phyloP scores from a whole-genome alignment of 2,113 vertebrate species.

The Speoplatyrhinus poulsoni region DNA sequence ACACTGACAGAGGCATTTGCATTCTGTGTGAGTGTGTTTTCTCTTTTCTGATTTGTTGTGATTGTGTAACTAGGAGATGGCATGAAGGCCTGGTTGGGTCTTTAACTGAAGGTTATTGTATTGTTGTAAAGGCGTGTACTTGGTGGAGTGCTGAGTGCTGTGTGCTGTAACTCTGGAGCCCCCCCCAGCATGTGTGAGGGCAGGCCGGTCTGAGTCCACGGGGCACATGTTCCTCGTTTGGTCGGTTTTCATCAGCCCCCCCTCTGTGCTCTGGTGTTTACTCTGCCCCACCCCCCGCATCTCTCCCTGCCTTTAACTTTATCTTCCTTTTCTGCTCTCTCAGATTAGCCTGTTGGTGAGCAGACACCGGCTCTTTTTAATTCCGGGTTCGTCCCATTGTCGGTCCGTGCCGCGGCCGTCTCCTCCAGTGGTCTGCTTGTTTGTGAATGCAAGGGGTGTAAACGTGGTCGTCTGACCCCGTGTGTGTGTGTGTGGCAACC shows the following conservation, averaged over 20 bases:
- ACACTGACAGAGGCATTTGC: slow-evolving; percentile 28
- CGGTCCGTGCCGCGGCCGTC: slow-evolving; percentile 23
- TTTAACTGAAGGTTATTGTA: slow-evolving; percentile 2
- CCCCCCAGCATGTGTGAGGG: slow-evolving; percentile 44
- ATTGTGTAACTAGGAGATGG: neutral
- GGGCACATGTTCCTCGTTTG: slow-evolving; percentile 69
- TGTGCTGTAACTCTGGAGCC: slow-evolving; percentile 30
- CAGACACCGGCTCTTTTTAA: slow-evolving; percentile 52
- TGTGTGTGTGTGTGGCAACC: slow-evolving; percentile 49
- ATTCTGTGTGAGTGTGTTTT: slow-evolving; percentile 6
- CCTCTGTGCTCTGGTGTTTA: slow-evolving; percentile 62
- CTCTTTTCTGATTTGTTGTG: slow-evolving; percentile 1
- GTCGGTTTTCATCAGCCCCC: slow-evolving; percentile 65
- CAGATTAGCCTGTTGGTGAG: slow-evolving; percentile 53
- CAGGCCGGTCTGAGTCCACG: slow-evolving; percentile 42
- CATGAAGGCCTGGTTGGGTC: neutral
- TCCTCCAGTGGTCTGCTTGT: slow-evolving; percentile 41
- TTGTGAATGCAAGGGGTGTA: slow-evolving; percentile 54
- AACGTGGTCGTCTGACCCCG: slow-evolving; percentile 39
- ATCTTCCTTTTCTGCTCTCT: slow-evolving; percentile 37
- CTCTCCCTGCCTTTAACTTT: slow-evolving; percentile 54
- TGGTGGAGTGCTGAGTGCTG: slow-evolving; percentile 1
- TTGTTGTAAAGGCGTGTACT: slow-evolving; percentile 33
- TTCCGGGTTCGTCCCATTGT: slow-evolving; percentile 53
- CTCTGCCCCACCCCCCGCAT: slow-evolving; percentile 30